Conservation (phyloP, 2,888 invertebrate genomes). For the Stictocephala bisonia region DNA sequence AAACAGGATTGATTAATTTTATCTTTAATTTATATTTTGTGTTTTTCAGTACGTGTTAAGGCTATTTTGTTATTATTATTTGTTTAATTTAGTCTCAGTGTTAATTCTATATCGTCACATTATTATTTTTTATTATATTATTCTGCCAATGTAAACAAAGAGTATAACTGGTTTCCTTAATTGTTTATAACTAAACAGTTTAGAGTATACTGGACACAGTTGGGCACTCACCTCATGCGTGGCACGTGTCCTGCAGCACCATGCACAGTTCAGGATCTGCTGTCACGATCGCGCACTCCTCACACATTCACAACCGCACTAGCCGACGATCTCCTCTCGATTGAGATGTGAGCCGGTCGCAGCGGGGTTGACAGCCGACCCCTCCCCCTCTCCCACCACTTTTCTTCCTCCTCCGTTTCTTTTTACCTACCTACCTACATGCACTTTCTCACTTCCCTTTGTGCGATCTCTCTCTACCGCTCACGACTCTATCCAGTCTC, state of each 20-base stretch:
- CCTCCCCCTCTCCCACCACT: constrained; percentile 16
- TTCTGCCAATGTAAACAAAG: too few relatives aligned
- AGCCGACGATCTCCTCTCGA: background rate
- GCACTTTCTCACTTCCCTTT: background rate
- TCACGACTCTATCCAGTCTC: background rate
- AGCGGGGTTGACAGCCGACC: constrained; percentile 29
- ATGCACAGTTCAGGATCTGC: background rate
- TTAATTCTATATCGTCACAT: too few relatives aligned
- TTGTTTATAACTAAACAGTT: too few relatives aligned
- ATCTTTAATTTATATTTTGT: too few relatives aligned
- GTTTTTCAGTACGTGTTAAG: too few relatives aligned
- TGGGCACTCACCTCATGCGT: background rate
- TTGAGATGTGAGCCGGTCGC: constrained; percentile 24
- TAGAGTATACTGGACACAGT: background rate
- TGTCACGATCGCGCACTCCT: background rate
- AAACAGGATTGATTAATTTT: too few relatives aligned
- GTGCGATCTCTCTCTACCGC: too few relatives aligned
- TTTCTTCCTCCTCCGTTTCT: constrained; percentile 6
- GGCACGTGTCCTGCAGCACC: background rate
- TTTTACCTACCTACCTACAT: background rate
- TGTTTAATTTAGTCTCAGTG: too few relatives aligned
- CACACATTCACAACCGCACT: background rate
- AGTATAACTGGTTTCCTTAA: too few relatives aligned
- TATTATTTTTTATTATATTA: too few relatives aligned
- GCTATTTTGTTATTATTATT: too few relatives aligned